Percentiles rank a stretch among this genome's conserved stretches.
Conservation (phyloP, 2,888 invertebrate genomes). For the Lochmaea capreae region DNA sequence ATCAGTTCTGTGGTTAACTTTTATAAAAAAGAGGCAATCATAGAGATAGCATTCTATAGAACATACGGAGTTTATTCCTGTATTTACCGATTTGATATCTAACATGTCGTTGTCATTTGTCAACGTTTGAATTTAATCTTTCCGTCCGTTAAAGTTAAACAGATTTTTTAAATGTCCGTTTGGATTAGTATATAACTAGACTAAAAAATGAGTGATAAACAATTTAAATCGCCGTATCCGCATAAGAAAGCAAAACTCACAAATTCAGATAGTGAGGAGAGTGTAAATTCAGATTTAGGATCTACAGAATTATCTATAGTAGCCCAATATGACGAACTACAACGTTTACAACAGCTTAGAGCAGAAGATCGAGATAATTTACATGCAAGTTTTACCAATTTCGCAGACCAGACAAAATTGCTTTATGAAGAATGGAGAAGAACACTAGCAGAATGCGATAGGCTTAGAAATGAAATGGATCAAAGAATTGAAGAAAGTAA, state of each 20-base stretch:
- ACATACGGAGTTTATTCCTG: too few relatives aligned
- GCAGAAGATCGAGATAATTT: constrained; percentile 24
- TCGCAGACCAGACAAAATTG: constrained; percentile 79
- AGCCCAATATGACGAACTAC: constrained; percentile 34
- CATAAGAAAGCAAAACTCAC: constrained; percentile 17
- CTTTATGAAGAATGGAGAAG: constrained; percentile 77
- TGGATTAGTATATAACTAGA: not conserved
- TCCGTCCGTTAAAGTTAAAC: constrained; percentile 1
- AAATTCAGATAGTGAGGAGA: constrained; percentile 31
- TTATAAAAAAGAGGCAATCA: too few relatives aligned
- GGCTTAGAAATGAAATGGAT: constrained; percentile 78
- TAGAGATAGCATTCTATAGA: too few relatives aligned
- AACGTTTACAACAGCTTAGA: constrained; percentile 33
- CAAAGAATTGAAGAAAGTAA: constrained; percentile 78
- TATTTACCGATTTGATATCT: too few relatives aligned
- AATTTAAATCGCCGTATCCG: constrained; percentile 34
- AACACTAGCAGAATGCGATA: constrained; percentile 78
- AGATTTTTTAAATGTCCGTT: not conserved
- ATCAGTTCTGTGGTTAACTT: too few relatives aligned
- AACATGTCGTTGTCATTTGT: not conserved
- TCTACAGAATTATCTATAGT: constrained; percentile 32
- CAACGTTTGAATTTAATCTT: constrained; percentile 4
- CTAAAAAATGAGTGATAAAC: constrained; percentile 28
- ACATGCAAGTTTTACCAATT: constrained; percentile 62
- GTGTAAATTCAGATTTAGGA: constrained; percentile 21